Percentiles rank a stretch among this genome's conserved stretches.
phyloP scores from a whole-genome alignment of 2,113 vertebrate species.

The Gallinago paraguaiae region DNA sequence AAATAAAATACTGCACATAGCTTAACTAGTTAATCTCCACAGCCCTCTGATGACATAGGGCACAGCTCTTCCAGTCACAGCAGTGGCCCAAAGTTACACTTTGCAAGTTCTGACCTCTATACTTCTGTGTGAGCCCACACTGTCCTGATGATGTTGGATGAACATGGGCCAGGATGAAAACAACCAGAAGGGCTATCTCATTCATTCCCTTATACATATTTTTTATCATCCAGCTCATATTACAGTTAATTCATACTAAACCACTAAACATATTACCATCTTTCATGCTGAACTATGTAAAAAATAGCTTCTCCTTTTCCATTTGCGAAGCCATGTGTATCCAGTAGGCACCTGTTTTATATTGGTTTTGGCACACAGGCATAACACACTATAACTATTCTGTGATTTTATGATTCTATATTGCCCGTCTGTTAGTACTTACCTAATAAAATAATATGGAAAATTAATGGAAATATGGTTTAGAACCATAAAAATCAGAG shows the following conservation, averaged over 20 bases:
- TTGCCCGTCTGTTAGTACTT: neutral
- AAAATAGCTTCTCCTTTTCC: neutral
- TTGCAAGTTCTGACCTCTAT: neutral
- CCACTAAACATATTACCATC: neutral
- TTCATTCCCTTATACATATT: neutral
- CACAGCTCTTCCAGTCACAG: neutral
- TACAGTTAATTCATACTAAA: neutral
- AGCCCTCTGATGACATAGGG: neutral
- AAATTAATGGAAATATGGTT: neutral
- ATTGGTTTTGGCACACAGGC: neutral
- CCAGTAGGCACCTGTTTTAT: neutral
- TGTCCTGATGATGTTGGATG: neutral
- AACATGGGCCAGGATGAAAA: neutral
- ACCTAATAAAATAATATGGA: neutral
- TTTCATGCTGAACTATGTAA: neutral
- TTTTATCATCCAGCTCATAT: neutral
- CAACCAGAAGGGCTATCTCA: neutral
- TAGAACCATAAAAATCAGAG: neutral
- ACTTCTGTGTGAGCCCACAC: neutral
- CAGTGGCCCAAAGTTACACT: neutral
- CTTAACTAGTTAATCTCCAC: neutral
- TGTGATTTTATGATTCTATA: neutral
- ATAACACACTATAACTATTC: neutral
- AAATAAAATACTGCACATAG: neutral
- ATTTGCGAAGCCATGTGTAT: neutral